phyloP scores from a whole-genome alignment of 1,140 invertebrate species.

The Drosophila gunungcola region DNA sequence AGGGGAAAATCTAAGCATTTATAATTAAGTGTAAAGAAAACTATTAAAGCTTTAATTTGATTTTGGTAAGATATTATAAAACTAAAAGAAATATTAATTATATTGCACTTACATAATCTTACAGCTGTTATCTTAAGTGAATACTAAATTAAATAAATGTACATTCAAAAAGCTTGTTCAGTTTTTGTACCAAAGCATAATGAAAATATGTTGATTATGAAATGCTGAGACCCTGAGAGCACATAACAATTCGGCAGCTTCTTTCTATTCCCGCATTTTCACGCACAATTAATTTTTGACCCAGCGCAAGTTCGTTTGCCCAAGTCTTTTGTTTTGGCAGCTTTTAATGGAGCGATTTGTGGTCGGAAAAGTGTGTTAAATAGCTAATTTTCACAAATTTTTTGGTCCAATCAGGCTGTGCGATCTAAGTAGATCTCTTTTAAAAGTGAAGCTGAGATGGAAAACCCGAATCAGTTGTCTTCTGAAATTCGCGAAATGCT shows the following conservation, averaged over 20 bases:
- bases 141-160: no score
- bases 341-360: constrained; percentile 33
- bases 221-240: background rate
- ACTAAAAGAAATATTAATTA: no score
- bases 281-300: constrained; percentile 58
- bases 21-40: background rate
- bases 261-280: constrained; percentile 16
- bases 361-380: constrained; percentile 2
- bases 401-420: background rate
- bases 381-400: constrained; percentile 22
- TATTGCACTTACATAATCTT: no score
- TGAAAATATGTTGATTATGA: background rate
- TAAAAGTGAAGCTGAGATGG: constrained; percentile 5
- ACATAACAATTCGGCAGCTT: constrained; percentile 17
- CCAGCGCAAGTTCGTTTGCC: constrained; percentile 62
- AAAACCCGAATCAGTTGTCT: constrained; percentile 19
- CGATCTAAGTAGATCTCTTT: constrained; percentile 12
- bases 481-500: constrained; percentile 40
- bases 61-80: background rate
- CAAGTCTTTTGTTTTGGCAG: constrained; percentile 71
- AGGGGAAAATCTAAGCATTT: background rate
- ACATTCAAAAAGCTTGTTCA: no score
- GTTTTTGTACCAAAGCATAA: background rate
- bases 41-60: no score
- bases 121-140: no score